Percentiles rank a stretch among this genome's conserved stretches.
Evolutionary conservation across 2,888 invertebrate genomes (phyloP).

Genomic region (Adelognathus sp.): DNA sequence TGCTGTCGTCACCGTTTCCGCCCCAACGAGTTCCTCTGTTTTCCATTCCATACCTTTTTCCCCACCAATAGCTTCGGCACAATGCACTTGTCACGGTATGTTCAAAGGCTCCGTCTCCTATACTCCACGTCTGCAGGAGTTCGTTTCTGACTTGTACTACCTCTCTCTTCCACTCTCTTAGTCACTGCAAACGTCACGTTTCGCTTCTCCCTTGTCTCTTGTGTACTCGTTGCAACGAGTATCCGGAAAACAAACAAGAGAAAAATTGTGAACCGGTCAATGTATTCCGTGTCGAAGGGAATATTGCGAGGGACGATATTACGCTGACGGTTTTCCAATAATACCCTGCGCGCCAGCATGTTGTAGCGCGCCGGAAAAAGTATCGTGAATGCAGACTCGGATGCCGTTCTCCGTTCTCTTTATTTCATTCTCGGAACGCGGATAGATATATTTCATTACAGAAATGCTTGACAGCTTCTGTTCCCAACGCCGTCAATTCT

Average conservation of each 20-base stretch:
- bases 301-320: constrained; percentile 14
- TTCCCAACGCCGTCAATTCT: too few species aligned
- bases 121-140: background rate
- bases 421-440: background rate
- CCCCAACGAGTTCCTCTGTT: background rate
- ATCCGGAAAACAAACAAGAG: background rate
- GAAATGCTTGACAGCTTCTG: too few species aligned
- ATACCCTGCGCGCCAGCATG: background rate
- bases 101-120: background rate
- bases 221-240: background rate
- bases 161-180: background rate
- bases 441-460: background rate
- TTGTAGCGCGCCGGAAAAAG: background rate
- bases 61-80: constrained; percentile 5
- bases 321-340: constrained; percentile 28
- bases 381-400: background rate
- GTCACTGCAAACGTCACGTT: background rate
- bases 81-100: constrained; percentile 2
- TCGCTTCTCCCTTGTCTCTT: background rate
- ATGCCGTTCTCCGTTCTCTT: background rate
- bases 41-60: constrained; percentile 1
- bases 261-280: background rate
- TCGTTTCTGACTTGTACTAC: background rate
- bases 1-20: background rate
- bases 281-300: background rate